Evolutionary conservation across 2,888 invertebrate genomes (phyloP).

Genomic region (Phengaris arion): DNA sequence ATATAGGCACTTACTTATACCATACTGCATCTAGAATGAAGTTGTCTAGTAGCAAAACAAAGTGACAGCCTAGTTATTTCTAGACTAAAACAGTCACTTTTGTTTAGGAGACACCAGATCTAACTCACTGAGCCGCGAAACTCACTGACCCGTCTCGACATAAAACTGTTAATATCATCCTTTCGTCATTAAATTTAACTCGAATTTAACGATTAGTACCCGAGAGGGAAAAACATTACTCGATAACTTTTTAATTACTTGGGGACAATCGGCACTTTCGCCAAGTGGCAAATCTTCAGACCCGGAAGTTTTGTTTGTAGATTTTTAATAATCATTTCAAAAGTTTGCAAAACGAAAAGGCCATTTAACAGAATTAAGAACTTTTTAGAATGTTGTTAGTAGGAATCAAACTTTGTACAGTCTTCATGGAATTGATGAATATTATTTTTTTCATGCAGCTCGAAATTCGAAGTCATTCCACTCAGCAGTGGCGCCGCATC

Average conservation of each 20-base stretch:
- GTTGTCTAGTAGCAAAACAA: neutral
- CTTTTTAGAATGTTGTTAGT: neutral
- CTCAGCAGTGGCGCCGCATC: too few species aligned
- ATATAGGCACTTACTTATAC: too few species aligned
- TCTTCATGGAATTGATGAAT: too few species aligned
- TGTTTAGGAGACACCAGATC: constrained; percentile 27
- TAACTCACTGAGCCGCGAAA: constrained; percentile 51
- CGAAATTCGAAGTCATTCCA: too few species aligned
- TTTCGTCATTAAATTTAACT: constrained; percentile 59
- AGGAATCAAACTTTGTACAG: too few species aligned
- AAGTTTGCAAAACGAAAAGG: neutral
- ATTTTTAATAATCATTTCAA: constrained; percentile 10
- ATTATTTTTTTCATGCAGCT: too few species aligned
- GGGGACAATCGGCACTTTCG: constrained; percentile 26
- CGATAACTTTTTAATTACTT: constrained; percentile 40
- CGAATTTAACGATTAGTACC: constrained; percentile 45
- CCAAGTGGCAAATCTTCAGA: constrained; percentile 24
- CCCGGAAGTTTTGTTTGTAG: neutral
- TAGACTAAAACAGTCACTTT: constrained; percentile 4
- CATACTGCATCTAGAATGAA: neutral
- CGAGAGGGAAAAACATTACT: constrained; percentile 30
- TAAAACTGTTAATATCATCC: constrained; percentile 59
- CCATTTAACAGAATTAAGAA: neutral
- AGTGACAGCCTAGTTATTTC: constrained; percentile 9
- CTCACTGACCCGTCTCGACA: constrained; percentile 53